Evolutionary conservation across 2,888 invertebrate species (phyloP), one percentile per base, ranked within the genome.

Genomic region (Temnothorax ravouxi): DNA sequence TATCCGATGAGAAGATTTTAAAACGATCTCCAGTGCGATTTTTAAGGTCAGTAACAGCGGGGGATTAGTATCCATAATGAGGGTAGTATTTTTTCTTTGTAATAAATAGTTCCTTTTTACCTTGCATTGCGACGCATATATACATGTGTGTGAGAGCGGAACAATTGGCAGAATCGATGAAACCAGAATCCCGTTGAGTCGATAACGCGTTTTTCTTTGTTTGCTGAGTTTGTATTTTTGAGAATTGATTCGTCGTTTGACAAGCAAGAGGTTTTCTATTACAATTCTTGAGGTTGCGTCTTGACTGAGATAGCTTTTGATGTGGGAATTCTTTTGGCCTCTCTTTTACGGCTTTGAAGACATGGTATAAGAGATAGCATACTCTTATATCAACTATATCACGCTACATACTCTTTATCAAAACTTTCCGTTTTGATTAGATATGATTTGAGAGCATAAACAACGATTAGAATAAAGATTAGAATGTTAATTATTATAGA

Each of bases 1-100:
- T 64, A 77, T 83, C 41, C 69, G 74, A 61, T 59, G 62, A 88
- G 91, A 8, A 89, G 88, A 90, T 92, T 89, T 87, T 90, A 89
- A 89, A 88, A 84, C 88, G 90, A 79, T 89, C 91, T 47, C 91
- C 90, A 92, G 92, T 85, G 91, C 87, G 92, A 92, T 76, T 86
- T 86, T 89, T 88, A 92, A 93, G 92, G 93, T 91, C 91, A 29
- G 11, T 44, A 87, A 89, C 93, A 85, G 91, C 93, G 91, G 93
- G 93, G 90, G 92, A 91, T 92, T 93, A 93, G 92, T 93, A 92
- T 88, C 91, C 93, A 92, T 93, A 94, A 94, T 93, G 93, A 93
- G 91, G 87, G 90, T 88, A 86, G 84, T 85, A 85, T 88, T 89
- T 84, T 83, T 83, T 79, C 5, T 87, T 87, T 80, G 79, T 85